A percentile compares a stretch with the other conserved stretches of the same genome.
These are phyloP conservation scores for Diceros bicornis DNA, from an alignment of 2,797 vertebrate species.

Conservation along the genomic window DNA sequence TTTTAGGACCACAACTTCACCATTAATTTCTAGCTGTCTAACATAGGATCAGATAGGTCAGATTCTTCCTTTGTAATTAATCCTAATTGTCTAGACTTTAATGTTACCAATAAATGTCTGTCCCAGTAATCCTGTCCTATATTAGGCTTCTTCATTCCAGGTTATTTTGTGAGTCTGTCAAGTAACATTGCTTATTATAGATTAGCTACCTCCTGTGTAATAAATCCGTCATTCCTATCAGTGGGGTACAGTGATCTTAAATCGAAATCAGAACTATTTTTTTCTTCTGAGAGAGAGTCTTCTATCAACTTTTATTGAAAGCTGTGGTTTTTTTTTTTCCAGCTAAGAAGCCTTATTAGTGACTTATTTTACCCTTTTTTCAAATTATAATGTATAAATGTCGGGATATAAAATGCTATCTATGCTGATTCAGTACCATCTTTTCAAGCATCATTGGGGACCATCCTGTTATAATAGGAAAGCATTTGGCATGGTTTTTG, in stretches of 20 bases:
- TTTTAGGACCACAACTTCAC: background rate
- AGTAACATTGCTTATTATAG: background rate
- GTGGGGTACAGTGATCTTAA: background rate
- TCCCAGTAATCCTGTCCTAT: background rate
- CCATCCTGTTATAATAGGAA: background rate
- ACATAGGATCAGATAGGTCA: background rate
- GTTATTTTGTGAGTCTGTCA: background rate
- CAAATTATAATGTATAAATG: slow-evolving; percentile 16
- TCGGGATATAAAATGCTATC: background rate
- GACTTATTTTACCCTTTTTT: slow-evolving; percentile 15
- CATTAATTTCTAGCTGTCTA: slow-evolving; percentile 49
- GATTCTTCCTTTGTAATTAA: slow-evolving; percentile 63
- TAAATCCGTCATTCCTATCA: background rate
- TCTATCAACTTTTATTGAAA: background rate
- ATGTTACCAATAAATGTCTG: background rate
- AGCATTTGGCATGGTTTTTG: background rate
- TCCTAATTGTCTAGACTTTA: slow-evolving; percentile 19
- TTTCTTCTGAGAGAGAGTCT: background rate
- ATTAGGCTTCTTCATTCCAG: slow-evolving; percentile 9
- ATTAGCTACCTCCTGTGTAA: background rate
- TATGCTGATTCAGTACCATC: background rate
- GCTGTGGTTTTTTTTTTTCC: background rate
- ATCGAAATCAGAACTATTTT: background rate
- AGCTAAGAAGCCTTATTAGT: background rate
- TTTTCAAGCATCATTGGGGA: background rate